These are phyloP conservation scores for Theonella swinhoei DNA, from an alignment of 37 sponge, comb jelly and placozoan species.

Conservation along the genomic window DNA sequence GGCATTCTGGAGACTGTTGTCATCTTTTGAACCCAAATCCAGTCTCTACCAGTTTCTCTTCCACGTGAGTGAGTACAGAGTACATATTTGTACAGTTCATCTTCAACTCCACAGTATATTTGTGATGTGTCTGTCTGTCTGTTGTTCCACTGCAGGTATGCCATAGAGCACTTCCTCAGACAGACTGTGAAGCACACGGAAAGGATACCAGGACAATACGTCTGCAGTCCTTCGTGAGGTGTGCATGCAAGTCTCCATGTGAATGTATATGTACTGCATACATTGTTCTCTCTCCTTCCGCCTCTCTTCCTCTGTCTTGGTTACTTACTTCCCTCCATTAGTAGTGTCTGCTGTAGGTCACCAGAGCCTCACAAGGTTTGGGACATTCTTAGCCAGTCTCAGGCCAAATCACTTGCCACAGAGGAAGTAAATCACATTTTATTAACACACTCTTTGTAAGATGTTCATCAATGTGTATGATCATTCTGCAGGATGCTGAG, in stretches of 20 bases:
- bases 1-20: constrained; percentile 14
- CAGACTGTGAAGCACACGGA: too few relatives aligned
- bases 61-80: background rate
- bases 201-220: too few relatives aligned
- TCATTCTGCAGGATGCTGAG: constrained; percentile 1
- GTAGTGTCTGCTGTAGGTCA: constrained; percentile 3
- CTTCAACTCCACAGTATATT: background rate
- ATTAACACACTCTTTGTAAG: too few relatives aligned
- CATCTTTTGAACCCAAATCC: background rate
- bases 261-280: background rate
- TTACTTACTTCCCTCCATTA: background rate
- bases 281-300: background rate
- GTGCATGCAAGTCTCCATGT: background rate
- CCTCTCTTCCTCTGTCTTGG: constrained; percentile 6
- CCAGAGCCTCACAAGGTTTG: background rate
- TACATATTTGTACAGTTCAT: background rate
- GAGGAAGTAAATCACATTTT: background rate
- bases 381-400: background rate
- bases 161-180: too few relatives aligned
- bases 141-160: too few relatives aligned
- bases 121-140: too few relatives aligned
- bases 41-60: background rate
- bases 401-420: background rate
- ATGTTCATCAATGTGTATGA: background rate
- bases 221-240: constrained; percentile 31